Conservation (phyloP, 2,797 vertebrate species). For the Xiphophorus birchmanni region DNA sequence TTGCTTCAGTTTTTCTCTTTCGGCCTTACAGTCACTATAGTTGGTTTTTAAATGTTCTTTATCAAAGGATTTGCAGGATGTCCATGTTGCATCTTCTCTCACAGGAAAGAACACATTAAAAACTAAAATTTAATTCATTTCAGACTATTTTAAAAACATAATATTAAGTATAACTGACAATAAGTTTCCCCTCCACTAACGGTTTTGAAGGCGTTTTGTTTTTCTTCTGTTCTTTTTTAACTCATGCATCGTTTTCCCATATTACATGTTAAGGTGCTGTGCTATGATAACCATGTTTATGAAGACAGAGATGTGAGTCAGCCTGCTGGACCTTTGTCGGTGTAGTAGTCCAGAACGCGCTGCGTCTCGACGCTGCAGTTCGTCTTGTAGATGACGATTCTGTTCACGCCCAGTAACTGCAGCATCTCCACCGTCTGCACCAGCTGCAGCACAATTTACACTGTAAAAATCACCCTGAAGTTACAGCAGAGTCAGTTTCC, state of each 20-base stretch:
- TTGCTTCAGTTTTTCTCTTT: no score
- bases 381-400: constrained; percentile 68
- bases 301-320: background rate
- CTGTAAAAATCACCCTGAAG: background rate
- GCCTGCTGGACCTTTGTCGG: constrained; percentile 17
- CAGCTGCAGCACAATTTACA: constrained; percentile 31
- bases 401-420: constrained; percentile 63
- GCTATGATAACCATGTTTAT: background rate
- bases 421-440: constrained; percentile 74
- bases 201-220: no score
- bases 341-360: constrained; percentile 67
- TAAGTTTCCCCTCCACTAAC: no score
- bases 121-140: no score
- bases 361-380: constrained; percentile 51
- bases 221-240: no score
- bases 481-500: background rate
- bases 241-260: background rate
- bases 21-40: no score
- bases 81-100: no score
- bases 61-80: no score
- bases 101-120: no score
- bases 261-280: background rate
- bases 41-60: no score
- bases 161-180: no score
- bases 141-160: no score